phyloP scores from a whole-genome alignment of 2,113 vertebrate species.

The Prolemur simus region DNA sequence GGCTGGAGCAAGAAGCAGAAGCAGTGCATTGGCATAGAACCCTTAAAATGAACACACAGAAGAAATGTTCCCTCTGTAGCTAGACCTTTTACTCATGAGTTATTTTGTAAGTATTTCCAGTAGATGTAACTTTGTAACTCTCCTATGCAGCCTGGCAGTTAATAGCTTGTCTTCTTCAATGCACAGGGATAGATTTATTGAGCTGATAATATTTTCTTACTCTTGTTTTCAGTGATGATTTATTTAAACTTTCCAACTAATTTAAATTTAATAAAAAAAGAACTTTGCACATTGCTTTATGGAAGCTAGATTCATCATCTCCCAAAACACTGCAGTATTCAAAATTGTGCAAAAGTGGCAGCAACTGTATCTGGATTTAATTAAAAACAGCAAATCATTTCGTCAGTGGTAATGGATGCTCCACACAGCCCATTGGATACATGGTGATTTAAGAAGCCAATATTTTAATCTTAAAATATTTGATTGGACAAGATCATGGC shows the following conservation, averaged over 20 bases:
- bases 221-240: conserved; percentile 57
- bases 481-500: background rate
- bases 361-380: conserved; percentile 61
- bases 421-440: background rate
- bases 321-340: conserved; percentile 2
- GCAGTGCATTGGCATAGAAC: background rate
- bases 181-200: conserved; percentile 26
- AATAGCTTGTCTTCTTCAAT: background rate
- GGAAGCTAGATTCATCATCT: conserved; percentile 63
- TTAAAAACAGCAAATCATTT: conserved; percentile 75
- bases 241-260: conserved; percentile 66
- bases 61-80: background rate
- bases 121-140: background rate
- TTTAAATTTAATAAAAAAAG: conserved; percentile 77
- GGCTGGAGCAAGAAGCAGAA: background rate
- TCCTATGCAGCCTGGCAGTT: background rate
- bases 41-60: background rate
- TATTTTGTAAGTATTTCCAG: background rate
- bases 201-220: conserved; percentile 48
- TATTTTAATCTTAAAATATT: conserved; percentile 26
- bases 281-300: background rate
- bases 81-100: background rate
- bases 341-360: conserved; percentile 48
- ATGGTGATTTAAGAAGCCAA: conserved; percentile 18
- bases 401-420: conserved; percentile 8